phyloP scores from a whole-genome alignment of 2,797 vertebrate genomes.

The Parauchenoglanis ngamensis region DNA sequence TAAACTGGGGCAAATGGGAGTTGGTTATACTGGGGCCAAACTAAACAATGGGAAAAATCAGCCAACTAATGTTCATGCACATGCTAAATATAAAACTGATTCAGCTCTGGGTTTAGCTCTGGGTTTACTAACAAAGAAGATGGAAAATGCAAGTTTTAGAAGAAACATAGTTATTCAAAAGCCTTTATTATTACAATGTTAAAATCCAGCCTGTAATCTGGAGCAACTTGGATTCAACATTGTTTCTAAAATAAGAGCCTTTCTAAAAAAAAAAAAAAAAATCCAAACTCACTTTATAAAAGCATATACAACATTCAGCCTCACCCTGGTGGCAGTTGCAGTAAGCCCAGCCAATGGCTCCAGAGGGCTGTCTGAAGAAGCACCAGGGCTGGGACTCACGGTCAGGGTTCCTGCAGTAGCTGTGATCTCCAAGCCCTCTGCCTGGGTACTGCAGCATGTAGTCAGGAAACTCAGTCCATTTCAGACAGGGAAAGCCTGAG shows the following conservation, averaged over 20 bases:
- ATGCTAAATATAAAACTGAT: not conserved
- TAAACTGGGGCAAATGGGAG: not conserved
- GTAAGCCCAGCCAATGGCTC: slow-evolving; percentile 86
- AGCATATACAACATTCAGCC: not conserved
- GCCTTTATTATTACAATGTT: not conserved
- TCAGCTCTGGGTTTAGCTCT: not conserved
- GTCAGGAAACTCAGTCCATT: slow-evolving; percentile 88
- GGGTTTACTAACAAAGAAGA: not conserved
- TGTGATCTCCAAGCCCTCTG: slow-evolving; percentile 86
- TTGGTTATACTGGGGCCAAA: not conserved
- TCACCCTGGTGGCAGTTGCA: slow-evolving; percentile 90
- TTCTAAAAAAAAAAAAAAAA: not conserved
- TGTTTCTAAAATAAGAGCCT: not conserved
- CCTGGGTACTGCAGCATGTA: slow-evolving; percentile 88
- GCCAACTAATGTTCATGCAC: not conserved
- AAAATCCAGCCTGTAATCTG: not conserved
- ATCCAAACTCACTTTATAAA: not conserved
- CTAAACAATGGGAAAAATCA: not conserved
- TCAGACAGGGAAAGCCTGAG: slow-evolving; percentile 79
- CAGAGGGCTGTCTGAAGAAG: slow-evolving; percentile 85
- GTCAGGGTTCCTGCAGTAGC: slow-evolving; percentile 88
- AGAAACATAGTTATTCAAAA: not conserved
- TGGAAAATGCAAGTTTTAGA: not conserved
- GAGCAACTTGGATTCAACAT: not conserved
- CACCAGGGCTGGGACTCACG: slow-evolving; percentile 87